Conservation (phyloP, 23 tunicate genomes). For the Aplidium turbinatum region DNA sequence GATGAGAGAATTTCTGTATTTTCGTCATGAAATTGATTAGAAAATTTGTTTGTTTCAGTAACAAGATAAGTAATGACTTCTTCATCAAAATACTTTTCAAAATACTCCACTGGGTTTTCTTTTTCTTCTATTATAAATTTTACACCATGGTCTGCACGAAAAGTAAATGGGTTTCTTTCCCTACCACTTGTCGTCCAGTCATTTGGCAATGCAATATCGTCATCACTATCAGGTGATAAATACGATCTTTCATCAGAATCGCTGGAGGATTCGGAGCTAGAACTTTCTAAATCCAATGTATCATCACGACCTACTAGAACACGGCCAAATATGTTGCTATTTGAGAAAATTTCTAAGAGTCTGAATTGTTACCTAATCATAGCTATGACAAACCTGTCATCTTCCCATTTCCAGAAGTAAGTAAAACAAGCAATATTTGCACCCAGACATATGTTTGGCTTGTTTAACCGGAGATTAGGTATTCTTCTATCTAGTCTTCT, state of each 20-base stretch:
- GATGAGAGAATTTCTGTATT: not conserved
- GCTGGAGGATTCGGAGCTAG: not conserved
- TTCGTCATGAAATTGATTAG: not conserved
- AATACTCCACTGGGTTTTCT: no score
- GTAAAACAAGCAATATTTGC: no score
- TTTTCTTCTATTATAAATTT: not conserved
- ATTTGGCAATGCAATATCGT: not conserved
- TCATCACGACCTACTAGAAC: no score
- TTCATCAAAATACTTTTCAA: no score
- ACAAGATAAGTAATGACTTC: not conserved
- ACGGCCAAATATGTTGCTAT: no score
- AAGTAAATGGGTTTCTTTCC: not conserved
- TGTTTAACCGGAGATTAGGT: no score
- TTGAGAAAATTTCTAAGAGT: no score
- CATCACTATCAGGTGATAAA: constrained; percentile 6
- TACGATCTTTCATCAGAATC: not conserved
- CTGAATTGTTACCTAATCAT: no score
- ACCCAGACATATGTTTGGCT: no score
- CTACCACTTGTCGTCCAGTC: not conserved
- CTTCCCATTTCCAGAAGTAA: no score
- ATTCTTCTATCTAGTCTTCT: no score
- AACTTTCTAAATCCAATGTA: not conserved
- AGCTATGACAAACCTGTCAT: no score
- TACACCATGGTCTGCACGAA: not conserved
- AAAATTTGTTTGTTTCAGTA: not conserved